A percentile compares a stretch with the other conserved stretches of the same genome.
phyloP scores from a whole-genome alignment of 2,888 invertebrate genomes.

The Hemistola chrysoprasaria region DNA sequence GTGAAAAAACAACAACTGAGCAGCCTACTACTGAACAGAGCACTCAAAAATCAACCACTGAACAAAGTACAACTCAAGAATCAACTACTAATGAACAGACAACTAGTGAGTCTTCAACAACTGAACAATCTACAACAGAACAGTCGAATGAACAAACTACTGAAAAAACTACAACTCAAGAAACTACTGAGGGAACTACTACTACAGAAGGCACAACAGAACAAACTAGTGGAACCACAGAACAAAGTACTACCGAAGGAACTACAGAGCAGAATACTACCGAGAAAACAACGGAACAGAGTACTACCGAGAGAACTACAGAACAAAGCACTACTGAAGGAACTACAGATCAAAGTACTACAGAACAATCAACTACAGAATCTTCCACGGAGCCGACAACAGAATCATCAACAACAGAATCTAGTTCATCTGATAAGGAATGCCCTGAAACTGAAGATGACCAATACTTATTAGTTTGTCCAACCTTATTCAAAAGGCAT shows the following conservation, averaged over 20 bases:
- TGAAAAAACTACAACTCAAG: conserved; percentile 20
- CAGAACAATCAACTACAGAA: conserved; percentile 38
- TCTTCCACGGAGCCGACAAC: conserved; percentile 36
- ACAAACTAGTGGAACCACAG: conserved; percentile 33
- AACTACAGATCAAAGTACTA: conserved; percentile 30
- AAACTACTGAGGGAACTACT: conserved; percentile 35
- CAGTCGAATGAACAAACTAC: conserved; percentile 25
- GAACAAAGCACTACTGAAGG: conserved; percentile 37
- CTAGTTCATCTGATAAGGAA: conserved; percentile 50
- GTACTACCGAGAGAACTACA: conserved; percentile 37
- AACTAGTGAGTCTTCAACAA: conserved; percentile 32
- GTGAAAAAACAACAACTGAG: conserved; percentile 18
- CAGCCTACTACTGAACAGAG: conserved; percentile 27
- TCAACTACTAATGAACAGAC: conserved; percentile 33
- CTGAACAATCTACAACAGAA: conserved; percentile 23
- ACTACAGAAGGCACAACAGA: conserved; percentile 37
- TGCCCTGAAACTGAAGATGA: conserved; percentile 84
- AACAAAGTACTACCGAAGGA: conserved; percentile 29
- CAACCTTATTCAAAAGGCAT: conserved; percentile 91
- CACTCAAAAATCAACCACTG: conserved; percentile 32
- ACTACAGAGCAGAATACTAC: conserved; percentile 31
- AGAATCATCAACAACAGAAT: conserved; percentile 36
- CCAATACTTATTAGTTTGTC: conserved; percentile 88
- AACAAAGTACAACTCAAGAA: conserved; percentile 31
- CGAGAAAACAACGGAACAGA: conserved; percentile 33